Base-by-base conservation (phyloP, 1,140 invertebrate genomes). In the Pseudachorutes palmiensis region DNA sequence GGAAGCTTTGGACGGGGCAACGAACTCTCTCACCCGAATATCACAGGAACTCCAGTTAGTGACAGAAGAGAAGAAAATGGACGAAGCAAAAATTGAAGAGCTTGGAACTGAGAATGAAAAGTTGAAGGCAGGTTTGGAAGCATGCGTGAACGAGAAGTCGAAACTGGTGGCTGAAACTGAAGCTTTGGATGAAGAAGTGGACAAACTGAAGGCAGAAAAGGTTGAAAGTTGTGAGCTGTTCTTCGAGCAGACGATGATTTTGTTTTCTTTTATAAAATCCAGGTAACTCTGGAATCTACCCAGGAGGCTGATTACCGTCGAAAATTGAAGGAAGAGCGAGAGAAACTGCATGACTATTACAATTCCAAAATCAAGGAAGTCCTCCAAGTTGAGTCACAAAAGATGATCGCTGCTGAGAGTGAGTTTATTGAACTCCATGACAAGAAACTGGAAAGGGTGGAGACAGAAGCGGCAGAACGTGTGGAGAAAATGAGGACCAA, bases 1-100 rank as follows among this genome's bases (percentile, higher is more conserved):
- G 51, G 57, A 64, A 14, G 60, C 64, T 29, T 55, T 72, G n/a
- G 71, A 72, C 29, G 59, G 66, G 55, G 41, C 30, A 29, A 3
- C 2, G 30, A 12, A 60, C 9, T 29, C 14, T 14, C 22, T 60
- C 14, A 12, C 2, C 26, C 9, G 2, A 9, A 22, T 29, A 12
- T 30, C 26, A 9, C 9, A 60, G 58, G 30, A 60, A 29, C 26
- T 60, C 5, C 9, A 5, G 22, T 14, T 55, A 5, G 51, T 26
- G 51, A 26, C 9, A 24, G 51, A 9, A 55, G 24, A 5, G 5
- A 3, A 55, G 51, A 9, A 14, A 26, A 5, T n/a, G n/a, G n/a
- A n/a, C n/a, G n/a, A n/a, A n/a, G 51, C 26, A 57, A 5, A 57
- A 57, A 57, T 22, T 14, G 5, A 57, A 57, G 26, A 57, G 14